Evolutionary conservation across 1,140 invertebrate species (phyloP), one percentile per base, ranked within the genome.

Genomic region (Colletes latitarsis): DNA sequence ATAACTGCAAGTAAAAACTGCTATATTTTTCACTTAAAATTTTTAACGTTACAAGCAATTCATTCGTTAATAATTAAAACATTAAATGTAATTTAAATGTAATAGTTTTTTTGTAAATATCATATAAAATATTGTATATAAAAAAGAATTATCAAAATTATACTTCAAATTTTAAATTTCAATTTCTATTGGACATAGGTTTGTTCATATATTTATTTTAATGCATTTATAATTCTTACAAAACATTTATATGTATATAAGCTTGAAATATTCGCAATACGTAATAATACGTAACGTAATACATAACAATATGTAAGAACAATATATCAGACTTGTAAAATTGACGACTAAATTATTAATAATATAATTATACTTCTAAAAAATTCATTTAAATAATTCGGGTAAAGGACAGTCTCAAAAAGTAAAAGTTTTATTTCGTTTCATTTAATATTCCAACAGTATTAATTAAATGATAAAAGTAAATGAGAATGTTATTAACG

Each of bases 401-500:
- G 15, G 6, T 3, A 5, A 14, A n/a, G 19, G 43, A 58, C 6
- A 62, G 9, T 43, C 9, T 43, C 2, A 55, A 63, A 49, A 58
- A 46, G 6, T 19, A 69, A 43, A 68, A 1, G n/a, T 41, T 68
- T 39, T n/a, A 14, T 68, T 1, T 14, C 14, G 19, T 43, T 55
- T 80, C 49, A 17, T 17, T 55, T 72, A 71, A 19, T 74, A 53
- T 46, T 10, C 60, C 3, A 60, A 5, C n/a, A 74, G 0, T 17
- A 66, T 57, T n/a, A n/a, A n/a, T n/a, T n/a, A n/a, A n/a, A n/a
- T n/a, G n/a, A n/a, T n/a, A n/a, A n/a, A n/a, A n/a, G 9, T 30
- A 15, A 14, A 66, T n/a, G 58, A 41, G 49, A 68, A 41, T 58
- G n/a, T 60, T 70, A 77, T 82, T 81, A 88, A 72, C 82, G 72